Evolutionary conservation across 2,113 vertebrate genomes (phyloP).

Genomic region (Paramisgurnus dabryanus): DNA sequence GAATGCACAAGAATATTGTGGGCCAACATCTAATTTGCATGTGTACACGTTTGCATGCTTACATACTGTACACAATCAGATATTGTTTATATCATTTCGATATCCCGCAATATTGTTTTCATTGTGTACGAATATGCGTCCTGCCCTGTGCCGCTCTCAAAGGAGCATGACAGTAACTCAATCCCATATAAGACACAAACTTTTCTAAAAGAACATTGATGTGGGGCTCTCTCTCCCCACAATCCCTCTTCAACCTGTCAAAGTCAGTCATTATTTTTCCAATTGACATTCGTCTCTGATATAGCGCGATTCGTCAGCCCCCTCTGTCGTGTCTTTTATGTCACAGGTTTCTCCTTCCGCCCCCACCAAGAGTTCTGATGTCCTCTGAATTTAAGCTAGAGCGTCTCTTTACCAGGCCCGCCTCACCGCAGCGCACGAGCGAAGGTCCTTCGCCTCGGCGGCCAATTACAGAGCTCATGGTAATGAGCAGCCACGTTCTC

Average conservation of each 20-base stretch:
- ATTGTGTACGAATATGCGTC: background rate
- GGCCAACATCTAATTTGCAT: background rate
- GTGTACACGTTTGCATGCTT: background rate
- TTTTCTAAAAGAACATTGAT: constrained; percentile 74
- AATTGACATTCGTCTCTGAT: constrained; percentile 73
- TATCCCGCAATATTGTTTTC: background rate
- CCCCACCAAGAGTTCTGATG: constrained; percentile 71
- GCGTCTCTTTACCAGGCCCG: constrained; percentile 52
- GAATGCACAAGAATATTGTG: background rate
- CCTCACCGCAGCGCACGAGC: constrained; percentile 45
- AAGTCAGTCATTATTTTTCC: constrained; percentile 79
- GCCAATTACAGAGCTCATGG: constrained; percentile 75
- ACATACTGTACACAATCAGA: background rate
- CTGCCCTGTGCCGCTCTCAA: background rate
- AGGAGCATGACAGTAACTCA: constrained; percentile 3
- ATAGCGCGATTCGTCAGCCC: constrained; percentile 52
- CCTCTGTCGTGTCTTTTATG: constrained; percentile 70
- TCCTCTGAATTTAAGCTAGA: constrained; percentile 65
- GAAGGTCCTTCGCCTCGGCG: constrained; percentile 65
- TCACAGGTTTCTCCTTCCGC: constrained; percentile 66
- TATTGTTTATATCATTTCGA: background rate
- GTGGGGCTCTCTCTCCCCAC: constrained; percentile 45
- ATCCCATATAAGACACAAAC: constrained; percentile 60
- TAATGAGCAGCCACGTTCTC: constrained; percentile 76
- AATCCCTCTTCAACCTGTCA: constrained; percentile 54